A percentile compares a stretch with the other conserved stretches of the same genome.
These are phyloP conservation scores for Drosophila pseudoananassae DNA, from an alignment of 1,140 invertebrate species.

Conservation along the genomic window DNA sequence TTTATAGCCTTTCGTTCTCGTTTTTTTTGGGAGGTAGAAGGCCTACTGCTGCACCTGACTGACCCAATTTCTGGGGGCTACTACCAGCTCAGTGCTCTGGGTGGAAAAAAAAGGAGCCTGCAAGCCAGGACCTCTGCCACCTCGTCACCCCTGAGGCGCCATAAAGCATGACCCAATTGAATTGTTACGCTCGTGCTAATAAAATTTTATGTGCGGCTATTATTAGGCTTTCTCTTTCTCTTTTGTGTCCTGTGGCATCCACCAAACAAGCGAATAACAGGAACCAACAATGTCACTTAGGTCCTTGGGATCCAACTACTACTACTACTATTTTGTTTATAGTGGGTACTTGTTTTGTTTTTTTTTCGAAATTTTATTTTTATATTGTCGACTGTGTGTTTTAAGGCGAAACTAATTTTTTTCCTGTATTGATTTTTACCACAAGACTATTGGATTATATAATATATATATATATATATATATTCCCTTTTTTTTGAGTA, in stretches of 20 bases:
- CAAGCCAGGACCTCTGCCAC: not conserved
- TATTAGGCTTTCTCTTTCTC: constrained; percentile 62
- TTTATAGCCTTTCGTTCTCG: not conserved
- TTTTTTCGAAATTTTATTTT: constrained; percentile 41
- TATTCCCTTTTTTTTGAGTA: not conserved
- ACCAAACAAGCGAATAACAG: not conserved
- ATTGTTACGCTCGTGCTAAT: constrained; percentile 75
- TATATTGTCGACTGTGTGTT: constrained; percentile 32
- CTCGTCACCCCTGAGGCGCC: constrained; percentile 41
- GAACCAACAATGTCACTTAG: constrained; percentile 49
- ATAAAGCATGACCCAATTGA: constrained; percentile 80
- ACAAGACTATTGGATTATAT: not conserved
- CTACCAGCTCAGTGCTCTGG: constrained; percentile 1
- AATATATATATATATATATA: too few relatives aligned
- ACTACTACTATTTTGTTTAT: not conserved
- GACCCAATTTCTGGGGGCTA: constrained; percentile 45
- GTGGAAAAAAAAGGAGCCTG: not conserved
- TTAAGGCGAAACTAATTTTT: constrained; percentile 75
- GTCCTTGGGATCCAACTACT: constrained; percentile 7
- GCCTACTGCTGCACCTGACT: constrained; percentile 47
- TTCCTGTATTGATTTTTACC: constrained; percentile 75
- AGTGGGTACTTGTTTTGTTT: constrained; percentile 19
- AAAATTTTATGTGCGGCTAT: constrained; percentile 80
- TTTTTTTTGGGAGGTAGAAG: too few relatives aligned
- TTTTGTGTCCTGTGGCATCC: constrained; percentile 30